Conservation (phyloP, 1,140 invertebrate species). For the Physella acuta region DNA sequence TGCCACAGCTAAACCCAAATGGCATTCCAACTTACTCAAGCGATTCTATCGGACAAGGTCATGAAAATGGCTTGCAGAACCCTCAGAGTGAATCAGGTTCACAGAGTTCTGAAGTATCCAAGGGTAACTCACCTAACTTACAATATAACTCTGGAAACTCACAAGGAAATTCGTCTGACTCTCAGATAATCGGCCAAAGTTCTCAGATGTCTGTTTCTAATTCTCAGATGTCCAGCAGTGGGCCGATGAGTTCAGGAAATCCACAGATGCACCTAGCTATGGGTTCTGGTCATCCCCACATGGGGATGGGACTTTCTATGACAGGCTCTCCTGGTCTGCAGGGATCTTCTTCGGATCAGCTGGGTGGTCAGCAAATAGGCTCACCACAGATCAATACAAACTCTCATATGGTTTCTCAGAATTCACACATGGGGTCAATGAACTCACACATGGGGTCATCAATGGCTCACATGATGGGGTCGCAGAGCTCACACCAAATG, state of each 20-base stretch:
- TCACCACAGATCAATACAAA: slow-evolving; percentile 20
- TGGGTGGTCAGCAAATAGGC: slow-evolving; percentile 3
- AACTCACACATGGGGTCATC: slow-evolving; percentile 18
- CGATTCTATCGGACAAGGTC: slow-evolving; percentile 11
- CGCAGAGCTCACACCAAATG: background rate
- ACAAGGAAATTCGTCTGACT: slow-evolving; percentile 11
- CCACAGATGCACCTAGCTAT: slow-evolving; percentile 8
- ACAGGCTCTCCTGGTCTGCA: slow-evolving; percentile 10
- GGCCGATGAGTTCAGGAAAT: slow-evolving; percentile 7
- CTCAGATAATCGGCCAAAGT: background rate
- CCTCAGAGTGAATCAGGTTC: slow-evolving; percentile 22
- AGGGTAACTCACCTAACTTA: slow-evolving; percentile 13
- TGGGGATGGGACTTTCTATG: slow-evolving; percentile 13
- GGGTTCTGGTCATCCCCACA: slow-evolving; percentile 18
- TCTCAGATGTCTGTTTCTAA: background rate
- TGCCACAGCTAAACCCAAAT: slow-evolving; percentile 13
- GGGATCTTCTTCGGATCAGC: background rate
- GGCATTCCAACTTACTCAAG: slow-evolving; percentile 18
- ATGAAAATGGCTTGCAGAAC: slow-evolving; percentile 14
- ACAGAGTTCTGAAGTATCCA: slow-evolving; percentile 21
- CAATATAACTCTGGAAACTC: slow-evolving; percentile 14
- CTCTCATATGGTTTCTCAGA: slow-evolving; percentile 18
- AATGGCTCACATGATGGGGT: background rate
- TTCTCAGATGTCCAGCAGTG: slow-evolving; percentile 19
- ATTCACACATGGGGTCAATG: slow-evolving; percentile 21